Conservation (phyloP, 2,113 vertebrate species). For the Onychorhynchus coronatus region DNA sequence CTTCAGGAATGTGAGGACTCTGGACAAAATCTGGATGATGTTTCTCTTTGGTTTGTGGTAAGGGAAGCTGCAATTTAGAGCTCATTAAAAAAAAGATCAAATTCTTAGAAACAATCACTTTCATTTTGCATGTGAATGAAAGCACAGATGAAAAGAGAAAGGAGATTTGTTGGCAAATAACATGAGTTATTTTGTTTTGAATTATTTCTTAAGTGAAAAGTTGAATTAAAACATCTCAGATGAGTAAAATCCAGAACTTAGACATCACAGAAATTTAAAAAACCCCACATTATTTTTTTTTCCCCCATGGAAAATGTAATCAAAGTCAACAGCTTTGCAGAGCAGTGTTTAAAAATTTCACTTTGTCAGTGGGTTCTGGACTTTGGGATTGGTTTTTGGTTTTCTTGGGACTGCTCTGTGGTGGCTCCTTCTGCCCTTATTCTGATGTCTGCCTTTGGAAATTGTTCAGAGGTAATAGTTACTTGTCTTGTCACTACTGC, state of each 20-base stretch:
- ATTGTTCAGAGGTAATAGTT: background rate
- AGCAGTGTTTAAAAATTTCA: background rate
- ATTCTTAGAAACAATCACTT: background rate
- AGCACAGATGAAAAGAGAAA: background rate
- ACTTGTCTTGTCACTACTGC: background rate
- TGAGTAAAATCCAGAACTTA: background rate
- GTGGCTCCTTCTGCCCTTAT: background rate
- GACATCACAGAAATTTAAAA: background rate
- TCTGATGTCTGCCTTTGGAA: background rate
- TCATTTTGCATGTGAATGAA: background rate
- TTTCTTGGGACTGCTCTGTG: background rate
- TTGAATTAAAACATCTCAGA: background rate
- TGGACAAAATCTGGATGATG: background rate
- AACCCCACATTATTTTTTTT: background rate
- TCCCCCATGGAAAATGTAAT: background rate
- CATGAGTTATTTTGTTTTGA: background rate
- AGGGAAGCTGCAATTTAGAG: background rate
- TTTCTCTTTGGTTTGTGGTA: background rate
- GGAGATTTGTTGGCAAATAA: background rate
- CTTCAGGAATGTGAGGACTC: background rate
- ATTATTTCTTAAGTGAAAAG: background rate
- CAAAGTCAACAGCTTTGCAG: background rate
- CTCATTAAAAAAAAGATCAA: background rate
- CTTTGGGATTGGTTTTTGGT: background rate
- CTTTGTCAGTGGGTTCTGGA: background rate